Conservation (phyloP, 2,113 vertebrate species). For the Stercorarius parasiticus region DNA sequence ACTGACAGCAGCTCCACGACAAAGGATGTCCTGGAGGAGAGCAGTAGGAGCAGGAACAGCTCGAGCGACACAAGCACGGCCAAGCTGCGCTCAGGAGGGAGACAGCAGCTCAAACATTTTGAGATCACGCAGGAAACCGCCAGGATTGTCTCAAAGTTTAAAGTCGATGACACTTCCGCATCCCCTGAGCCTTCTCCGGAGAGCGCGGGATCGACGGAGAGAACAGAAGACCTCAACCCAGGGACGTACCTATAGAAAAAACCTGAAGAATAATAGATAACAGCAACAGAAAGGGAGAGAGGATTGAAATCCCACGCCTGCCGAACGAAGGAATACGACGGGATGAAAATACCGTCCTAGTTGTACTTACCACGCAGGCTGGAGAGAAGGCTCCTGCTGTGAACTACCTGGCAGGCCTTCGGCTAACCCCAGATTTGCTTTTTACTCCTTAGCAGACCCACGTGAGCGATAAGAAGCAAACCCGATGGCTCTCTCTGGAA, state of each 20-base stretch:
- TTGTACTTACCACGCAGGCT: background rate
- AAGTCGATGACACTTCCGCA: accelerated
- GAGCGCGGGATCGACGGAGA: background rate
- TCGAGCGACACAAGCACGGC: slow-evolving; percentile 49
- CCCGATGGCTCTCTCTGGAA: background rate
- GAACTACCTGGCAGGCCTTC: background rate
- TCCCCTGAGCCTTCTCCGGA: background rate
- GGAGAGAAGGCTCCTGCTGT: background rate
- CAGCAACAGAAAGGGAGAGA: background rate
- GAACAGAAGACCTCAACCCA: background rate
- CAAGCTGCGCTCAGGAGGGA: background rate
- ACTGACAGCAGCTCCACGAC: accelerated
- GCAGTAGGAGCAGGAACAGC: slow-evolving; percentile 57
- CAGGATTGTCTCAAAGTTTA: slow-evolving; percentile 61
- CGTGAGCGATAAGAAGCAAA: accelerated
- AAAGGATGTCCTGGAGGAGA: background rate
- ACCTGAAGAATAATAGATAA: background rate
- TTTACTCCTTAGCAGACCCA: too few relatives aligned
- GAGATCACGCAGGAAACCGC: slow-evolving; percentile 70
- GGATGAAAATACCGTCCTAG: background rate
- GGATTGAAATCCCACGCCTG: background rate
- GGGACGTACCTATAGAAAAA: background rate
- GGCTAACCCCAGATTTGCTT: background rate
- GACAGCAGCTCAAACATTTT: slow-evolving; percentile 29
- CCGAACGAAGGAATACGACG: accelerated